Conservation (phyloP, 2,797 vertebrate genomes). For the Allobates femoralis region DNA sequence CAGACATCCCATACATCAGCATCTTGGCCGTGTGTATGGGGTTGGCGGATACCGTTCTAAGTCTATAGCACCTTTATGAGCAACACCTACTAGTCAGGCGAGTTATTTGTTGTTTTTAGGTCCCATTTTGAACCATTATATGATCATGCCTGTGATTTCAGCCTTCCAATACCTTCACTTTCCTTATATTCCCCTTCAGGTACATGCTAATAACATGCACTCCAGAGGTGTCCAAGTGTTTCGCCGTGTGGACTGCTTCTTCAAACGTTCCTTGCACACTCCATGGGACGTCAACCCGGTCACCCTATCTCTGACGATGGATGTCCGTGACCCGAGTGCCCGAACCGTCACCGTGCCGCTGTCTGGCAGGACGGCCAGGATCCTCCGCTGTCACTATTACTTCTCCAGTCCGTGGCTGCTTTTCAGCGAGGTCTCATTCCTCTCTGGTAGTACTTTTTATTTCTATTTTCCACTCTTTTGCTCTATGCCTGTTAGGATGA, state of each 20-base stretch:
- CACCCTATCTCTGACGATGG: conserved; percentile 77
- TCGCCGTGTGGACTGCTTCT: conserved; percentile 83
- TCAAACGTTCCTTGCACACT: conserved; percentile 80
- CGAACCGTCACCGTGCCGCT: conserved; percentile 83
- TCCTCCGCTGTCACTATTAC: conserved; percentile 86
- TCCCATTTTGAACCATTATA: neutral
- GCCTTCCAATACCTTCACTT: neutral
- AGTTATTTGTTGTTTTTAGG: neutral
- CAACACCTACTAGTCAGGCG: no score
- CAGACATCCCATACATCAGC: no score
- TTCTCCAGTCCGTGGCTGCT: conserved; percentile 90
- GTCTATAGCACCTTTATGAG: no score
- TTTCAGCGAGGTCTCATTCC: conserved; percentile 91
- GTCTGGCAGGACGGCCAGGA: conserved; percentile 76
- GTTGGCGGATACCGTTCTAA: no score
- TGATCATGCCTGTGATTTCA: neutral
- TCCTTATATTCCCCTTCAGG: conserved; percentile 70
- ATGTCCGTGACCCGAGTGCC: conserved; percentile 87
- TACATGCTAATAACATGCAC: conserved; percentile 92
- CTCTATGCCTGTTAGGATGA: no score
- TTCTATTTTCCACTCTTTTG: no score
- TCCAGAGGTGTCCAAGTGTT: conserved; percentile 87
- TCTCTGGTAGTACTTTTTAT: conserved; percentile 77
- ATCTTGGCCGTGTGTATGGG: no score
- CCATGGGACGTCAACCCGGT: conserved; percentile 81